Base-by-base conservation (phyloP, 2,888 invertebrate genomes). In the Cheilosia variabilis region DNA sequence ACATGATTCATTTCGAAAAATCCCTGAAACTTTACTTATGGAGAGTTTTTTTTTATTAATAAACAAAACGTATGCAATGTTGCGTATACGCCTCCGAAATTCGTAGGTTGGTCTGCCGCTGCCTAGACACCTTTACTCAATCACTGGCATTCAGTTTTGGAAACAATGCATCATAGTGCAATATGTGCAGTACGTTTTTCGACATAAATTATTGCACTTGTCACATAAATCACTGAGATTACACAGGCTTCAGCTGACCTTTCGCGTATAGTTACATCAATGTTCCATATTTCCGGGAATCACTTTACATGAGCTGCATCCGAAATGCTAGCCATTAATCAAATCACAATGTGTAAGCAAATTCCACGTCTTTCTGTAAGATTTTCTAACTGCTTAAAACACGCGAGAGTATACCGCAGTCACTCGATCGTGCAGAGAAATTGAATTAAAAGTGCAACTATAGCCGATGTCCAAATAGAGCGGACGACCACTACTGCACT, bases 341-440 rank as follows among this genome's bases (percentile, higher is more conserved):
- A 71, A 69, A 76, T 45, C 65, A 37, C 22, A 75, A 43, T 81
- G 45, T 52, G 71, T 31, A 60, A 55, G 57, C 13, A 53, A 65
- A 65, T 60, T 31, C 52, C 65, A 53, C 47, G 58, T 53, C 41
- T 69, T 69, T 13, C 9, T 57, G 17, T 34, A 45, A 34, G 68
- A 83, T 78, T 78, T 83, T 83, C 83, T 73, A 83, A 63, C 62
- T 43, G 50, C 66, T 66, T 50, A 31, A 72, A 72, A 63, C 55
- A 55, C 66, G 53, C 62, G 53, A 37, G 17, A 68, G 41, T 63
- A n/a, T n/a, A 45, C 2, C 31, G 31, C 68, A 73, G 45, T 34
- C 69, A 68, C 45, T 57, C 15, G 47, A 22, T 66, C 37, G 53
- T 55, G 53, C 31, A 63, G 83, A 78, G 83, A 83, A 83, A 78